Evolutionary conservation across 2,888 invertebrate species (phyloP), one percentile per base, ranked within the genome.

Genomic region (Biston stratarius): DNA sequence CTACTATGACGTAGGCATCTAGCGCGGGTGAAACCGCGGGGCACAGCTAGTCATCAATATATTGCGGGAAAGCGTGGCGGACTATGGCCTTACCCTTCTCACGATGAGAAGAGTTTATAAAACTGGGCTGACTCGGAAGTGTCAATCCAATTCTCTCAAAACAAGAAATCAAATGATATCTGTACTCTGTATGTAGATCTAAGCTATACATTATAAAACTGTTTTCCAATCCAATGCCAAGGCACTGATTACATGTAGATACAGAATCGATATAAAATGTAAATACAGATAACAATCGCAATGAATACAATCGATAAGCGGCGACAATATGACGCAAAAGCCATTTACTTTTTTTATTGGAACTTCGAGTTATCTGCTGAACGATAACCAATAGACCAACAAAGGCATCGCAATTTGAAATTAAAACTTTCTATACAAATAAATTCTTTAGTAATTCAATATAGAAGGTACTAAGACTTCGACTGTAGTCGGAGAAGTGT

Each of bases 251-350:
- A 49, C 55, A 36, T 33, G 48, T 48, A 40, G 61, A 48, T 55
- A 58, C 42, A 48, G 56, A 64, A 62, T 57, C 60, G 63, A 63
- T 69, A 64, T 63, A 59, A 53, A 53, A 67, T 69, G 57, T 69
- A 65, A 61, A 64, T 69, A 73, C 36, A 65, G 67, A 69, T 65
- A 65, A 56, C 60, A 57, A 70, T 65, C 67, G 67, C 64, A 70
- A 72, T 71, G 64, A 65, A 53, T 58, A 65, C 62, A 58, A 51
- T 69, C 68, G 63, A 70, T 73, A 69, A 42, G 62, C 14, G 53
- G 65, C 69, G 67, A 64, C 60, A 60, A 69, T 63, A 63, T 65
- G 60, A 73, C 70, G 70, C 69, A 57, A 64, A 64, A 63, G 64
- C 57, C 38, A 63, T 63, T 67, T 55, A 60, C 45, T 72, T 68